Percentiles rank a stretch among this genome's conserved stretches.
Conservation (phyloP, 2,797 vertebrate genomes). For the Siniperca scherzeri region DNA sequence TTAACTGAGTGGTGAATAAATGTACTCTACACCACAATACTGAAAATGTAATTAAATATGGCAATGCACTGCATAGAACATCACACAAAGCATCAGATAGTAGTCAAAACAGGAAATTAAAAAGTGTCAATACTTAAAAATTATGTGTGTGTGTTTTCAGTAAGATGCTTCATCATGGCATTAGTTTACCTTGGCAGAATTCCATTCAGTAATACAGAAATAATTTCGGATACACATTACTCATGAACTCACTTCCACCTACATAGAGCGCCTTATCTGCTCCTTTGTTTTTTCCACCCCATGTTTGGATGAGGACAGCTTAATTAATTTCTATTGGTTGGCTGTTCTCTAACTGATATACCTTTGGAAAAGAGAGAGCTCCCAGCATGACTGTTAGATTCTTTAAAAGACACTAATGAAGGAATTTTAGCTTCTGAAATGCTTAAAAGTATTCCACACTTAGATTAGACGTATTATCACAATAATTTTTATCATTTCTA, state of each 20-base stretch:
- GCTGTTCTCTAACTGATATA: constrained; percentile 13
- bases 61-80: constrained; percentile 1
- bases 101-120: constrained; percentile 61
- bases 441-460: neutral
- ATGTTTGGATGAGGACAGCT: constrained; percentile 25
- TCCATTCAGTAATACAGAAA: constrained; percentile 40
- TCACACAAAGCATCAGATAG: constrained; percentile 38
- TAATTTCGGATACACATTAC: constrained; percentile 45
- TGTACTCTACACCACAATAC: neutral
- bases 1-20: constrained; percentile 29
- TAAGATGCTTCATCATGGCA: constrained; percentile 16
- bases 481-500: neutral
- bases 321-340: constrained; percentile 35
- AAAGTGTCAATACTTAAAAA: constrained; percentile 30
- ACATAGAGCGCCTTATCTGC: constrained; percentile 27
- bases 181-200: constrained; percentile 40
- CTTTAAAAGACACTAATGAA: neutral
- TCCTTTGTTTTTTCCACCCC: constrained; percentile 19
- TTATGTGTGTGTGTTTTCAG: constrained; percentile 19
- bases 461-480: neutral
- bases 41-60: constrained; percentile 34
- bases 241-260: constrained; percentile 27
- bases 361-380: constrained; percentile 3
- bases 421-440: neutral
- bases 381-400: neutral